Conservation (phyloP, 1,140 invertebrate genomes). For the Battus philenor region DNA sequence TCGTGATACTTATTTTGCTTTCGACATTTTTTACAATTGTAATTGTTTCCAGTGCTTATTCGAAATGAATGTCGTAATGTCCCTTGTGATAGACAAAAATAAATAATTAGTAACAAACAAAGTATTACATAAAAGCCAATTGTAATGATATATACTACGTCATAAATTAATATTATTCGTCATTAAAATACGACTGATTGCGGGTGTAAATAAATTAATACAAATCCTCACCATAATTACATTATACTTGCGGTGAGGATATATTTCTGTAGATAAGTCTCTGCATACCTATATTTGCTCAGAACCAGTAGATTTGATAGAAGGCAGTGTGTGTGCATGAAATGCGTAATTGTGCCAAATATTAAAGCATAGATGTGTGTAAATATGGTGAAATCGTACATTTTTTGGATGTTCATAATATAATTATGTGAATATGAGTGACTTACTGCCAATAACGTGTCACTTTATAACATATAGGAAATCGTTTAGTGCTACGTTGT, state of each 20-base stretch:
- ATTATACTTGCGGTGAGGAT: constrained; percentile 48
- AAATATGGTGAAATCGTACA: constrained; percentile 39
- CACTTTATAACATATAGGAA: constrained; percentile 17
- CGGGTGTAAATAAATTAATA: constrained; percentile 69
- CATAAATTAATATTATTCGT: constrained; percentile 56
- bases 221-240: constrained; percentile 62
- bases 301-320: constrained; percentile 49
- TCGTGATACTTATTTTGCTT: constrained; percentile 38
- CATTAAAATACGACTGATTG: constrained; percentile 69
- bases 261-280: constrained; percentile 64
- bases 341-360: constrained; percentile 68
- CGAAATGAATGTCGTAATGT: constrained; percentile 7
- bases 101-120: constrained; percentile 10
- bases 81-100: constrained; percentile 12
- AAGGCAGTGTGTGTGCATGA: constrained; percentile 46
- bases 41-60: constrained; percentile 3
- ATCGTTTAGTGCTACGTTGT: not conserved
- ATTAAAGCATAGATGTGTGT: constrained; percentile 46
- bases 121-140: constrained; percentile 11
- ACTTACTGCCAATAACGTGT: constrained; percentile 41
- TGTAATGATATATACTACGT: constrained; percentile 28
- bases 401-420: constrained; percentile 25
- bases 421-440: constrained; percentile 30
- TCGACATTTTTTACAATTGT: constrained; percentile 33
- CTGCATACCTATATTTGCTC: constrained; percentile 74